Evolutionary conservation across 30 jellyfish, hydroid and myxozoan genomes (phyloP), one percentile per base, ranked within the genome.

Genomic region (Turritopsis rubra): DNA sequence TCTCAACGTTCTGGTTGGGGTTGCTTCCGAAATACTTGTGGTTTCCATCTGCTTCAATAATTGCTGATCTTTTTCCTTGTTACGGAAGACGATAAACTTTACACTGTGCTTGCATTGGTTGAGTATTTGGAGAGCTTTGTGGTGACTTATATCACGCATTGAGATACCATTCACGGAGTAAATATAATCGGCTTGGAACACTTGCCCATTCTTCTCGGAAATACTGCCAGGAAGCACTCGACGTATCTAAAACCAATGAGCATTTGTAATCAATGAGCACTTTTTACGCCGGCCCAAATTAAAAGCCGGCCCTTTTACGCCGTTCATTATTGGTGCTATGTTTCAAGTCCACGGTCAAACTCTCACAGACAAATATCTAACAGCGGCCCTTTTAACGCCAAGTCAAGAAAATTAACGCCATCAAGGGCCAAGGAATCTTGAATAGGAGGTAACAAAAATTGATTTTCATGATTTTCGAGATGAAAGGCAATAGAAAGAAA

Each of bases 121-220:
- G 29, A 94, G 93, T 22, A 80, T 73, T 70, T 94, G 97, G 53
- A 88, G 84, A 24, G 97, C 99, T n/a, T 84, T 86, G 7, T 96
- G 96, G 81, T 94, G 99, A 74, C 95, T 94, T 53, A 89, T 77
- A 85, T 86, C 90, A 25, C 83, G 83, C 97, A 94, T 94, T 4
- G 66, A 75, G 25, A 54, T 84, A 8, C 99, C 99, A 79, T 94
- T 94, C 76, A 94, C 96, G 1, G 99, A 94, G 84, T 89, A 94
- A 30, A 94, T 77, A 72, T 31, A 83, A 81, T 94, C 99, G 52
- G 96, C 96, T 29, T 74, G 95, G n/a, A 30, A 79, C 21, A 94
- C 13, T 8, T 80, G 89, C 72, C 93, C 96, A 78, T 77, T 94
- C 21, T 89, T 91, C 23, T 80, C 96, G 52, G 96, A 82, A 27